Evolutionary conservation across 2,797 vertebrate genomes (phyloP).

Genomic region (Scyliorhinus canicula): DNA sequence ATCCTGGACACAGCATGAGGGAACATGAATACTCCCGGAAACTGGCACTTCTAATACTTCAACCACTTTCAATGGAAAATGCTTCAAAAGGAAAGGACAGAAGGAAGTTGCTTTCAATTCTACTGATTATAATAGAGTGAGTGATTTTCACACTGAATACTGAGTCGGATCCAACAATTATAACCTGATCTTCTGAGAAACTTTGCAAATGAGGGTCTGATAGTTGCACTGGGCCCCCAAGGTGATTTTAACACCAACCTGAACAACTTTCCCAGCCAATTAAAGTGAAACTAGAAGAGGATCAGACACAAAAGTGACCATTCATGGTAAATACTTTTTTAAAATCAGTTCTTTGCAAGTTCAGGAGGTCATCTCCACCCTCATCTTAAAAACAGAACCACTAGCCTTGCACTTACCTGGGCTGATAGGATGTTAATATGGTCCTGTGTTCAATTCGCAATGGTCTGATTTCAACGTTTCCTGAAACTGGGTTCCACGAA

Average conservation of each 20-base stretch:
- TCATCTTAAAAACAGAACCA: too few relatives aligned
- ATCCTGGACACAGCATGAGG: background rate
- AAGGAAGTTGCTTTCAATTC: background rate
- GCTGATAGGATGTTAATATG: background rate
- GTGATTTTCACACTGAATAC: background rate
- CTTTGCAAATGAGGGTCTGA: background rate
- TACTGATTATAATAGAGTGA: background rate
- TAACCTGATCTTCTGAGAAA: too few relatives aligned
- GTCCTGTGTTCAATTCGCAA: background rate
- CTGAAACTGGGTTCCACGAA: too few relatives aligned
- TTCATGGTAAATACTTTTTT: background rate
- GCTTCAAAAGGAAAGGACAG: background rate
- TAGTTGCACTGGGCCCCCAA: background rate
- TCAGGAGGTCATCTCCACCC: background rate
- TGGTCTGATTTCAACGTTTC: background rate
- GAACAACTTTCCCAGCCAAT: background rate
- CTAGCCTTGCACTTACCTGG: background rate
- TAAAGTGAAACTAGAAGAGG: background rate
- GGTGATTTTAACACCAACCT: background rate
- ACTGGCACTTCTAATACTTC: background rate
- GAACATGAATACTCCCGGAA: background rate
- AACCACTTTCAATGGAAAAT: background rate
- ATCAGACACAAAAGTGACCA: background rate
- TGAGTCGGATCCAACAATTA: background rate
- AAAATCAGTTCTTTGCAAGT: background rate